Base-by-base conservation (phyloP, 2,113 vertebrate genomes). In the Macaca fascicularis region DNA sequence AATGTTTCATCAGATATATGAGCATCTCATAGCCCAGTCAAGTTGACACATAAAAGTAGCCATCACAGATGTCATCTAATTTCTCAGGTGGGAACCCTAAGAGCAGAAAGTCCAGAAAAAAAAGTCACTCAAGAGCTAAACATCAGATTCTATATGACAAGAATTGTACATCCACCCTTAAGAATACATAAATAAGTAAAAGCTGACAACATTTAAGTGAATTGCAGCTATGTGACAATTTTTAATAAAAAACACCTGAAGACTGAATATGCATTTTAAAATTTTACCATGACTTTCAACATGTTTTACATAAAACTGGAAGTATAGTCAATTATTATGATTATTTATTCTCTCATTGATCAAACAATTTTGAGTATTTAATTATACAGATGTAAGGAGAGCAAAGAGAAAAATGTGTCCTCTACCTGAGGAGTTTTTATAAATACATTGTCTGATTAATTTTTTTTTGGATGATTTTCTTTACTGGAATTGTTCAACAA, bases 231-330 rank as follows among this genome's bases (percentile, higher is more conserved):
- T 48, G 6, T 69, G 6, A 50, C 23, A 13, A 22, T 52, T 94
- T 95, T 70, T 27, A 76, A 23, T 76, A 30, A 82, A 76, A 82
- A 95, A 88, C 12, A 2, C 4, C 14, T 74, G 38, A 94, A 35
- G 9, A 67, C n/a, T 70, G 83, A 80, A 67, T 48, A 75, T 23
- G n/a, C 50, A 76, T 76, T 89, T 67, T 76, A 22, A 95, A 91
- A 70, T 40, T 88, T 93, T 74, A 67, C 35, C 79, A 8, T n/a
- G 57, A 82, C 27, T 74, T 95, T 81, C 35, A 27, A 90, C 86
- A 76, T 81, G n/a, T 91, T 93, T 94, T 57, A 88, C 38, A 78
- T 78, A 94, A 90, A 90, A 32, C 20, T 92, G 23, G 0, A 87
- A 67, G 9, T 72, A 12, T 38, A 69, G 13, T 25, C 10, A 96